Base-by-base conservation (phyloP, 2,888 invertebrate genomes). In the Campoplex capitator region DNA sequence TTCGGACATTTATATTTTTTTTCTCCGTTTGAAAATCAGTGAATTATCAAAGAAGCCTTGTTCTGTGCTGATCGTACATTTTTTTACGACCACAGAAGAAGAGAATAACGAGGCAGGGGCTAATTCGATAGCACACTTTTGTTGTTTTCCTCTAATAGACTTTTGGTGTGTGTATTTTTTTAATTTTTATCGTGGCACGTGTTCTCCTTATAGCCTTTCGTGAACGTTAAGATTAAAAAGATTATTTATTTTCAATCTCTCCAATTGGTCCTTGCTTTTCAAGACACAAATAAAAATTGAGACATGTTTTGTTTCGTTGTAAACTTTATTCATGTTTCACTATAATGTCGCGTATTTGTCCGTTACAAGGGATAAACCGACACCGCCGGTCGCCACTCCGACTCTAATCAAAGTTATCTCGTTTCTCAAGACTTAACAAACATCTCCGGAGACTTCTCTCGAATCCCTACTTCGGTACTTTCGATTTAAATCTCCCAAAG, bases 371-470 rank as follows among this genome's bases (percentile, higher is more conserved):
- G 81, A 81, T 45, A 74, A 67, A 84, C 23, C 78, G 56, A 32
- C 58, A n/a, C 45, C 38, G 42, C 62, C 28, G 56, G 42, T 71
- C 54, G 62, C 68, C 51, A 45, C 18, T 45, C 32, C 16, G 67
- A 79, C 58, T 83, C 83, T 77, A 86, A 86, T 86, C 84, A 86
- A 86, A 86, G 81, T 86, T 86, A 84, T 84, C 86, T 86, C 86
- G 86, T 86, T 84, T 84, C 81, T 74, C 54, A 68, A 77, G 77
- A 86, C 68, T 86, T 81, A 56, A 78, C 75, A 35, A 45, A 71
- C 67, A 42, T 58, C 74, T 58, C 75, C 23, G 23, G 65, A 48
- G 54, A 54, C 54, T 13, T 32, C 54, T 32, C 54, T 77, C 35
- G 35, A 58, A 83, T 76, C 83, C 58, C 28, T 45, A 81, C 65